These are phyloP conservation scores for Hydropotes inermis DNA, from an alignment of 2,113 vertebrate genomes.

Conservation along the genomic window DNA sequence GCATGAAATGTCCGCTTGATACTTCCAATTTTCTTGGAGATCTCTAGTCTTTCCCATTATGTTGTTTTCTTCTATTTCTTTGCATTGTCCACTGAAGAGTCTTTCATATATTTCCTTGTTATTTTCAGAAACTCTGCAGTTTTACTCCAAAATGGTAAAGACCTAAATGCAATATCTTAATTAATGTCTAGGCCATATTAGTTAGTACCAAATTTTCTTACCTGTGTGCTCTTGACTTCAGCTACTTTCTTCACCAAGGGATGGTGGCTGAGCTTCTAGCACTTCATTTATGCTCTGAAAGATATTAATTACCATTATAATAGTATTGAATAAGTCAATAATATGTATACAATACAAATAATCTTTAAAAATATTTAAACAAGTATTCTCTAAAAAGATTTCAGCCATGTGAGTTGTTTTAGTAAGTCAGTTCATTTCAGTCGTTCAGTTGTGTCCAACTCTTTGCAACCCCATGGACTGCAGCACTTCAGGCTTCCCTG, in stretches of 20 bases:
- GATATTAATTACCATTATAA: background rate
- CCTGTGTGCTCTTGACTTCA: background rate
- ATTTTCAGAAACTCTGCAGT: background rate
- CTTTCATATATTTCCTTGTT: background rate
- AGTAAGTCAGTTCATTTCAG: background rate
- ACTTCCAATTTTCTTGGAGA: background rate
- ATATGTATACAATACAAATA: background rate
- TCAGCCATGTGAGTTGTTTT: background rate
- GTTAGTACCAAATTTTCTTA: background rate
- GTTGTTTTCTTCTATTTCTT: background rate
- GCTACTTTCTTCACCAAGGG: background rate
- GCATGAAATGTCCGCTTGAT: background rate
- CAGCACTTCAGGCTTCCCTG: background rate
- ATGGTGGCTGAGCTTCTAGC: background rate
- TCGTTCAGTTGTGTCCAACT: background rate
- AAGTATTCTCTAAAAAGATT: background rate
- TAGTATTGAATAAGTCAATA: background rate
- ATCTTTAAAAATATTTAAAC: background rate
- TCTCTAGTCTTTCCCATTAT: background rate
- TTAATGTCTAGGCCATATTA: background rate
- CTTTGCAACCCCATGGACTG: background rate
- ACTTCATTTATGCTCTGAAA: background rate
- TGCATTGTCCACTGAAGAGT: background rate
- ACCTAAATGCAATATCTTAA: background rate
- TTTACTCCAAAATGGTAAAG: background rate